phyloP scores from a whole-genome alignment of 2,113 vertebrate species.

The Crotalus helleri region DNA sequence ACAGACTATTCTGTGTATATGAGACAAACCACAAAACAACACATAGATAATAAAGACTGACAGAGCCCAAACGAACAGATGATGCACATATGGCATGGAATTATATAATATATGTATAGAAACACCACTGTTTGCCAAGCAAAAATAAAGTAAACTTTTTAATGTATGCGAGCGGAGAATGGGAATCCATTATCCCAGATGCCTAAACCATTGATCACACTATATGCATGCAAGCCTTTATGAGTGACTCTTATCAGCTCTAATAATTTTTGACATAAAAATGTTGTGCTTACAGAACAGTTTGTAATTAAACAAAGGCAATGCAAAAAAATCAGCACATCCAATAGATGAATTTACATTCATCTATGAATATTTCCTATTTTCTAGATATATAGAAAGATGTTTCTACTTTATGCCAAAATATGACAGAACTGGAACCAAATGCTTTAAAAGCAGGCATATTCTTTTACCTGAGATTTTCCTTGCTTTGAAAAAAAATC shows the following conservation, averaged over 20 bases:
- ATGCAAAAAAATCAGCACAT: not conserved
- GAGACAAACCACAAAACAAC: not conserved
- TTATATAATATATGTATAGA: not conserved
- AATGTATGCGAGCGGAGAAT: not conserved
- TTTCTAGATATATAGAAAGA: not conserved
- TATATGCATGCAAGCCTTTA: not conserved
- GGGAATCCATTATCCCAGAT: not conserved
- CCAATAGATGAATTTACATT: not conserved
- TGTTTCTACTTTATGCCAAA: not conserved
- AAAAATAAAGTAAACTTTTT: not conserved
- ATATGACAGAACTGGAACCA: not conserved
- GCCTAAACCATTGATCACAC: not conserved
- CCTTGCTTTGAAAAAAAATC: not conserved
- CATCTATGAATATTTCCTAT: not conserved
- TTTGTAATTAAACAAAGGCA: not conserved
- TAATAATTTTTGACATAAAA: not conserved
- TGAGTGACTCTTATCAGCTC: not conserved
- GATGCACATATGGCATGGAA: not conserved
- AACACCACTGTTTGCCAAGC: not conserved
- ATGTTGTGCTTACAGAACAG: not conserved
- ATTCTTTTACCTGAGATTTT: not conserved
- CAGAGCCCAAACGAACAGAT: constrained; percentile 15
- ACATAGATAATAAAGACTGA: constrained; percentile 38
- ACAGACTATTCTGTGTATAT: constrained; percentile 6
- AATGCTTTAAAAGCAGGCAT: not conserved